Evolutionary conservation across 2,888 invertebrate species (phyloP), one percentile per base, ranked within the genome.

Genomic region (Clanis bilineata): DNA sequence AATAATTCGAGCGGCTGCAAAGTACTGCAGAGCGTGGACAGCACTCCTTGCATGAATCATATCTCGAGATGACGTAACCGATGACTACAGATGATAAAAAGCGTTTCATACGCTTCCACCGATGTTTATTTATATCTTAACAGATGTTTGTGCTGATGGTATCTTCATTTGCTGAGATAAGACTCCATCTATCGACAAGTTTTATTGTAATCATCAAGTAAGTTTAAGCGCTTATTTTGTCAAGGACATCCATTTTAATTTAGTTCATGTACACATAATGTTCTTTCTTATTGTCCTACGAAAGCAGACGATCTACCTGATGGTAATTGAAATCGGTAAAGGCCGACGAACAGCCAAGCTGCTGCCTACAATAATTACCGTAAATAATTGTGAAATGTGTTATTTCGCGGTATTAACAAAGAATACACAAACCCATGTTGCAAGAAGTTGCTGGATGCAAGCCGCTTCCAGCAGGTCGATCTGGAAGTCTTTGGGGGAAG

Each of bases 21-120:
- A n/a, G n/a, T n/a, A n/a, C n/a, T n/a, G 32, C 36, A 15, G 15
- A 39, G 15, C 28, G 43, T 28, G 45, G 44, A 41, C 55, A 23
- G 32, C 55, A 54, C 51, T 51, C 43, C 59, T 56, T 41, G 45
- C 41, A 54, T 61, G 61, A 57, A 61, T 44, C 61, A 55, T 36
- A 57, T 60, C 54, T 57, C 61, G 56, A 23, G 44, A 23, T 61
- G 61, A 61, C 57, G 61, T 12, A 58, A 61, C 44, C 51, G 32
- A 57, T 61, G 61, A 58, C 55, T 36, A 45, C 56, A n/a, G 51
- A 59, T 59, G 54, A 43, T 55, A 59, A 39, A 41, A 25, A 36
- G 9, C 51, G 59, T 55, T 51, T 7, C 43, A 43, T 58, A 51
- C 38, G 58, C 25, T 59, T 59, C 41, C 32, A 41, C 18, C 28